Evolutionary conservation across 1,140 invertebrate species (phyloP).

Genomic region (Penaeus chinensis): DNA sequence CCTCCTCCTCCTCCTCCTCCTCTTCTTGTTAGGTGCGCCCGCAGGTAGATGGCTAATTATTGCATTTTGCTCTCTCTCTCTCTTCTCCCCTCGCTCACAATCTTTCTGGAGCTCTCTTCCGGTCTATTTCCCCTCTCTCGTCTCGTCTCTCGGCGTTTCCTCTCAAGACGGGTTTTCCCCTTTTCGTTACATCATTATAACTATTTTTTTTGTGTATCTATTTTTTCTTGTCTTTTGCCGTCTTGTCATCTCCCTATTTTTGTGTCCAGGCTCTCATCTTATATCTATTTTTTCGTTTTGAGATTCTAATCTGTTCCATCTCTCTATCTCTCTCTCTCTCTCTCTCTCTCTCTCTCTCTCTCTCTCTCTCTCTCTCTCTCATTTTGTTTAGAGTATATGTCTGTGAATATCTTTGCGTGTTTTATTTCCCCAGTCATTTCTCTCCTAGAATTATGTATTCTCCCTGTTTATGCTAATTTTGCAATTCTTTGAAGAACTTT

Average conservation of each 20-base stretch:
- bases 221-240: background rate
- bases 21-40: too few relatives aligned
- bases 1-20: too few relatives aligned
- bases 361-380: background rate
- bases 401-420: too few relatives aligned
- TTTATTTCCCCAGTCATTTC: too few relatives aligned
- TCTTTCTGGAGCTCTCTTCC: too few relatives aligned
- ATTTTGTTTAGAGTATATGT: background rate
- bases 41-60: too few relatives aligned
- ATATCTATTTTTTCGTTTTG: background rate
- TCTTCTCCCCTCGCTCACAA: too few relatives aligned
- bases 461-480: too few relatives aligned
- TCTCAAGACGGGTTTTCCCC: background rate
- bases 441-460: too few relatives aligned
- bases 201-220: background rate
- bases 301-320: background rate
- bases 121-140: background rate
- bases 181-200: background rate
- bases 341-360: slow-evolving; percentile 3
- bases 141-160: background rate
- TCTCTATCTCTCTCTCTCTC: slow-evolving; percentile 26
- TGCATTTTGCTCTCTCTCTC: too few relatives aligned
- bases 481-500: too few relatives aligned
- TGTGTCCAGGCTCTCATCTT: background rate
- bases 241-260: background rate